Evolutionary conservation across 2,113 vertebrate genomes (phyloP), one percentile per base, ranked within the genome.

Genomic region (Trematomus loennbergii): DNA sequence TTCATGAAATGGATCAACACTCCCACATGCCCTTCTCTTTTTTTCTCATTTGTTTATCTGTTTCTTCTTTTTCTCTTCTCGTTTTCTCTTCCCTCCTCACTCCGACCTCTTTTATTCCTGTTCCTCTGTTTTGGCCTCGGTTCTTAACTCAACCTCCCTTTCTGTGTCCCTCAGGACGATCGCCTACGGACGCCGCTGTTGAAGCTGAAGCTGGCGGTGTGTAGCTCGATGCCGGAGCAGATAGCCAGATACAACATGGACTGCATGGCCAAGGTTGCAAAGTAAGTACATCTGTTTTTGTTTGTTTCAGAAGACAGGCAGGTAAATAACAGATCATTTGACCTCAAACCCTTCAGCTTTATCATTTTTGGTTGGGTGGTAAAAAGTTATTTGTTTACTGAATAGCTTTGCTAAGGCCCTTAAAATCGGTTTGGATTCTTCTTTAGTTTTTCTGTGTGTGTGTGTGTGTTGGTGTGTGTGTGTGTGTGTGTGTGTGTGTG

Each of bases 181-280:
- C 94, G 96, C 45, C 92, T 99, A 87, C 96, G 96, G 89, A 95
- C 96, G 63, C 98, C 98, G 2, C 91, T 99, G 89, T 94, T 98
- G 75, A 98, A 97, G 87, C 95, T 99, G 90, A 98, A 97, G 88
- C 87, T 98, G 83, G 98, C 97, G 9, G 97, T 99, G 78, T 97
- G 96, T 89, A 97, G 95, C 0, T 96, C 96, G 77, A 99, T 99
- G 98, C 98, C 97, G 5, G 97, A 97, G 75, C 98, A 99, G 93
- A 94, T 99, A 33, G 95, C 96, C 29, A 96, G 95, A 88, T 99
- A 97, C 87, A 97, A 99, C 87, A 97, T 98, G 92, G 97, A 99
- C 91, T 99, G 97, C 92, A 96, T 98, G 93, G 97, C 98, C 72
- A 99, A 97, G 93, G 97, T 95, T 91, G 97, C 97, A 86, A 99